phyloP scores from a whole-genome alignment of 1,140 invertebrate species.

The Cephus cinctus region DNA sequence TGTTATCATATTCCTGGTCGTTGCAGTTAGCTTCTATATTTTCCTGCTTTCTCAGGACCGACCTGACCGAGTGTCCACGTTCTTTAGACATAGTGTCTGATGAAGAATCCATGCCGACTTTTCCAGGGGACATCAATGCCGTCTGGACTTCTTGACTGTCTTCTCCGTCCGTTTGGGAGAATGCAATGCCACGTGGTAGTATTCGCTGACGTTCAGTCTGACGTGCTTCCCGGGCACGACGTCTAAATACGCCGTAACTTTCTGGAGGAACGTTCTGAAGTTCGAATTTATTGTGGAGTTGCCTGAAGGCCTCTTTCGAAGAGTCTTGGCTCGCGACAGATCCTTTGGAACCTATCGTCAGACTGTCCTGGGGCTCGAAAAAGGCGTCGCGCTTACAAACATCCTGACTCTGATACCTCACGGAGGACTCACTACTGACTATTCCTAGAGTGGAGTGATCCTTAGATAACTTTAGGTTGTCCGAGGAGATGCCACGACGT shows the following conservation, averaged over 20 bases:
- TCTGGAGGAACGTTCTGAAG: conserved; percentile 42
- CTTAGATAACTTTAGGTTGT: conserved; percentile 35
- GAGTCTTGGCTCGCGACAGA: conserved; percentile 16
- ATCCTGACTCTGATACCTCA: conserved; percentile 21
- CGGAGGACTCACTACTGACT: conserved; percentile 11
- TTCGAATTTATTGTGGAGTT: conserved; percentile 45
- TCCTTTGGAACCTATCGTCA: too few relatives aligned
- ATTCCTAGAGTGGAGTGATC: conserved; percentile 17
- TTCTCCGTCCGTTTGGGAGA: too few relatives aligned
- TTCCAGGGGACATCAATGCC: neutral
- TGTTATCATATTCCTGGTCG: conserved; percentile 37
- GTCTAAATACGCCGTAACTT: conserved; percentile 47
- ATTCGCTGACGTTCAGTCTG: neutral
- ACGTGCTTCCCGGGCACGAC: conserved; percentile 28
- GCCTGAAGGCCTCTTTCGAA: conserved; percentile 30
- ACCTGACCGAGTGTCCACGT: conserved; percentile 23
- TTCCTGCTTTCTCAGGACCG: conserved; percentile 44
- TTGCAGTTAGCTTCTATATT: conserved; percentile 37
- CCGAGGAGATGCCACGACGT: conserved; percentile 40
- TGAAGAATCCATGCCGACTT: too few relatives aligned
- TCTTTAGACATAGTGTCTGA: too few relatives aligned
- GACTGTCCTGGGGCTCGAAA: neutral
- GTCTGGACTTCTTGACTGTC: neutral
- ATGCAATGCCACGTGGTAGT: too few relatives aligned
- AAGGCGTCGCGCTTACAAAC: neutral